phyloP scores from a whole-genome alignment of 2,888 invertebrate genomes.

The Dryobota labecula region DNA sequence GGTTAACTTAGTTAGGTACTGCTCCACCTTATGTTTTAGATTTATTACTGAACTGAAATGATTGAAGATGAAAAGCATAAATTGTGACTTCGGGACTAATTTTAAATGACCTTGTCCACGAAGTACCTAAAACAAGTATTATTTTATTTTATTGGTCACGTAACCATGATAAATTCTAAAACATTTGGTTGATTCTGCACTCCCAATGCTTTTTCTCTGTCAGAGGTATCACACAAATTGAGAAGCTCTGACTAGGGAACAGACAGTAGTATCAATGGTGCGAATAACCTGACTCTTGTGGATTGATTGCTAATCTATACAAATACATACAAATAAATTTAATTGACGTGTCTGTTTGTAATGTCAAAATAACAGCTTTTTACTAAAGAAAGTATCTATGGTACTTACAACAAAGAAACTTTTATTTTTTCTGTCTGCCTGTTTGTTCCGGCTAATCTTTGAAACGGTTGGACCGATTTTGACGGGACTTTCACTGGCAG shows the following conservation, averaged over 20 bases:
- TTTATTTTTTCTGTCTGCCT: too few relatives aligned
- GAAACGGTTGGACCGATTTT: too few relatives aligned
- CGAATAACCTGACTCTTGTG: not conserved
- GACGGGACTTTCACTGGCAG: too few relatives aligned
- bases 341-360: too few relatives aligned
- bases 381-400: too few relatives aligned
- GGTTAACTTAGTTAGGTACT: slow-evolving; percentile 50
- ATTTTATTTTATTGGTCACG: not conserved
- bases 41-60: slow-evolving; percentile 29
- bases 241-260: not conserved
- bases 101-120: not conserved
- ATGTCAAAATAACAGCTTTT: too few relatives aligned
- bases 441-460: too few relatives aligned
- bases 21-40: slow-evolving; percentile 42
- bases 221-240: not conserved
- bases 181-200: not conserved
- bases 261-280: not conserved
- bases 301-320: too few relatives aligned
- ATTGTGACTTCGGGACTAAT: slow-evolving; percentile 7
- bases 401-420: too few relatives aligned
- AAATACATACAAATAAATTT: too few relatives aligned
- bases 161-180: not conserved
- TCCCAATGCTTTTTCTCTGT: not conserved
- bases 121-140: not conserved
- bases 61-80: slow-evolving; percentile 6